Conservation (phyloP, 2,113 vertebrate genomes). For the Camelus dromedarius region DNA sequence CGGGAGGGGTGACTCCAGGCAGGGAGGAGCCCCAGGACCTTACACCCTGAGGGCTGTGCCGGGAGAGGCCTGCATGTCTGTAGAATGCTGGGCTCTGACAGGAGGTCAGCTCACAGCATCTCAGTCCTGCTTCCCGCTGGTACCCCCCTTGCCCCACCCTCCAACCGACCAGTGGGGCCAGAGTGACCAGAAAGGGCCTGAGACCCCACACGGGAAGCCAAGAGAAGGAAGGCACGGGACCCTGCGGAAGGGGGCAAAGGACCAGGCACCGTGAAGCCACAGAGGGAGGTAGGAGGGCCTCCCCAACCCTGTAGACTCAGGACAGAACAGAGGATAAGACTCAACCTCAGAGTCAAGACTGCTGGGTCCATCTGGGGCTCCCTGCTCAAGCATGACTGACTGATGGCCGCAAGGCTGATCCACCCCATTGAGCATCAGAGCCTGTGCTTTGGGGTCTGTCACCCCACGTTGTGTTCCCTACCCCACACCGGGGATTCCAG, state of each 20-base stretch:
- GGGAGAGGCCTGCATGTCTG: neutral
- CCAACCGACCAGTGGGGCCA: fast-evolving
- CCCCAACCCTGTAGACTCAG: neutral
- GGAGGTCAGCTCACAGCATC: neutral
- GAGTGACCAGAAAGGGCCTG: neutral
- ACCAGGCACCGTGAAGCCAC: neutral
- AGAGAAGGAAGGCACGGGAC: neutral
- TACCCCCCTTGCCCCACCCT: neutral
- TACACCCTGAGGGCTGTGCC: neutral
- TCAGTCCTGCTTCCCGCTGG: fast-evolving
- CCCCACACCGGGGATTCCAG: neutral
- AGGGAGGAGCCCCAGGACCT: neutral
- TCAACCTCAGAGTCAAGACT: neutral
- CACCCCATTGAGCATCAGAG: fast-evolving
- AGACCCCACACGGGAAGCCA: neutral
- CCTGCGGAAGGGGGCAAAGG: neutral
- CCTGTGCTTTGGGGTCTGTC: neutral
- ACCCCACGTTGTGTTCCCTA: neutral
- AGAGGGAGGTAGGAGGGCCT: neutral
- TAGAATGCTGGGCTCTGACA: neutral
- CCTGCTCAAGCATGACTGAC: neutral
- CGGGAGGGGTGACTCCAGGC: too few species aligned
- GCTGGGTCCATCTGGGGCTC: neutral
- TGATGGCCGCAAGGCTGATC: neutral
- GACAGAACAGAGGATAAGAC: neutral